Conservation (phyloP, 2,113 vertebrate species). For the Cheirogaleus medius region DNA sequence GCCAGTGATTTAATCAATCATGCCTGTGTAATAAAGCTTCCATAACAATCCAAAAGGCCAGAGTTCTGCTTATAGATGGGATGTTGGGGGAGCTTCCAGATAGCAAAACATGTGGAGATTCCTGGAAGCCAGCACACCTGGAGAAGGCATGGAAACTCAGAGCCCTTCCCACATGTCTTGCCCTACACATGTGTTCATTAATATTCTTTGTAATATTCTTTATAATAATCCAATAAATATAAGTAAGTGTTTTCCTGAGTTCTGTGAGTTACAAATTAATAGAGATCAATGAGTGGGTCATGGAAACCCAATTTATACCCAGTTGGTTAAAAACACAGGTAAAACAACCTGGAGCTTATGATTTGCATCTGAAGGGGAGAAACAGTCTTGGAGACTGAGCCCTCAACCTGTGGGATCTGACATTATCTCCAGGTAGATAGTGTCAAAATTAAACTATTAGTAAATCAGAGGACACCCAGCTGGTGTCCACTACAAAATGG, state of each 20-base stretch:
- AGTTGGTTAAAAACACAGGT: background rate
- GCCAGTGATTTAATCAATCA: background rate
- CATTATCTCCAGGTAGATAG: background rate
- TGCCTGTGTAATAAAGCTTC: background rate
- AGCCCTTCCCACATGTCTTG: background rate
- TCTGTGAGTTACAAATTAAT: background rate
- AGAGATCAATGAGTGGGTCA: background rate
- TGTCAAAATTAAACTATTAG: background rate
- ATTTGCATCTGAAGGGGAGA: background rate
- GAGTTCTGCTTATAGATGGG: too few species aligned
- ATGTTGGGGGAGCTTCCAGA: background rate
- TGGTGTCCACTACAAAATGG: background rate
- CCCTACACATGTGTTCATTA: background rate
- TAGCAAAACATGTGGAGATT: background rate
- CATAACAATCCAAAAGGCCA: background rate
- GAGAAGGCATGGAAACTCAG: background rate
- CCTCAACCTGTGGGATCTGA: background rate
- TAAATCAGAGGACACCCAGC: background rate
- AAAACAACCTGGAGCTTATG: background rate
- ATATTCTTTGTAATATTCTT: background rate
- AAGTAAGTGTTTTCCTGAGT: background rate
- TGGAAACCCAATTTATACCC: background rate
- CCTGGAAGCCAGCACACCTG: background rate
- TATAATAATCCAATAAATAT: background rate
- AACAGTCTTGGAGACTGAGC: background rate